phyloP scores from a whole-genome alignment of 2,113 vertebrate genomes.

The Mormyrus iriodes region DNA sequence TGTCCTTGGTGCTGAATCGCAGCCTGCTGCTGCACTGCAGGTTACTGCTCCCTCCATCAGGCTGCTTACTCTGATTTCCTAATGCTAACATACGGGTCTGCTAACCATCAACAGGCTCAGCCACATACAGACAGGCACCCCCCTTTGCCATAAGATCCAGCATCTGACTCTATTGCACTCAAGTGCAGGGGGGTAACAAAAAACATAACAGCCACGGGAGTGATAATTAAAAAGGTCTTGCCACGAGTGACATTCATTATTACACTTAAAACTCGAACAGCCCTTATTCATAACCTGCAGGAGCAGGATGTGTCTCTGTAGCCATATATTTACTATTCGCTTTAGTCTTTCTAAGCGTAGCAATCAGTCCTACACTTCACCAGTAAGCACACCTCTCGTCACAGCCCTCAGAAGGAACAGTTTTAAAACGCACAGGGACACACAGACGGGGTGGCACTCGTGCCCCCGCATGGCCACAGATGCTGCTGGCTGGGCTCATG shows the following conservation, averaged over 20 bases:
- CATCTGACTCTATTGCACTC: not conserved
- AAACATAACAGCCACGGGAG: not conserved
- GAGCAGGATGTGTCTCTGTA: not conserved
- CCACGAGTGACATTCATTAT: not conserved
- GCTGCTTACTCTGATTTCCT: not conserved
- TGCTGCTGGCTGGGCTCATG: not conserved
- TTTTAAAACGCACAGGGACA: not conserved
- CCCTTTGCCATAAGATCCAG: not conserved
- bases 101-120: not conserved
- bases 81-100: not conserved
- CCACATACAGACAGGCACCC: not conserved
- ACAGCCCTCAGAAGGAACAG: not conserved
- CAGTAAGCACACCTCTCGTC: not conserved
- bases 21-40: not conserved
- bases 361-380: not conserved
- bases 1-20: constrained; percentile 55
- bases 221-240: not conserved
- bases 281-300: not conserved
- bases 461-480: not conserved
- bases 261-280: not conserved
- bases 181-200: not conserved
- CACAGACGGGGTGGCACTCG: not conserved
- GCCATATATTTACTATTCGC: not conserved
- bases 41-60: not conserved
- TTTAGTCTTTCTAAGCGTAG: not conserved